A percentile compares a stretch with the other conserved stretches of the same genome.
phyloP scores from a whole-genome alignment of 2,113 vertebrate species.

The Phylloscopus trochilus region DNA sequence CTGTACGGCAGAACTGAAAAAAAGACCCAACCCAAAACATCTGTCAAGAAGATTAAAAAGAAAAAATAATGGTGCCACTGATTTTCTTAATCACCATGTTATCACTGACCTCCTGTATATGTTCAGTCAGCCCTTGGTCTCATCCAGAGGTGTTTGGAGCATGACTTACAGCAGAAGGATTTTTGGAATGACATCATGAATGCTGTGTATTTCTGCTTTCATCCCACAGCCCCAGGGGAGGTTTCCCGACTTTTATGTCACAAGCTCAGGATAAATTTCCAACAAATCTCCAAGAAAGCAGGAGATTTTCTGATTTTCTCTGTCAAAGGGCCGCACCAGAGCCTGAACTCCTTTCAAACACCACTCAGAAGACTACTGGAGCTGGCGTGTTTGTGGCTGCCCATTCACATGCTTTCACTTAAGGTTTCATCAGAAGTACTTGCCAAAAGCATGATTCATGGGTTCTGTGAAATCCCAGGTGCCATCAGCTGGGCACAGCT shows the following conservation, averaged over 20 bases:
- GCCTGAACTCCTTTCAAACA: background rate
- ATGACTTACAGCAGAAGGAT: background rate
- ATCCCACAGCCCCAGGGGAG: background rate
- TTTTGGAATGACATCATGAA: background rate
- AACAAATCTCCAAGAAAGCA: background rate
- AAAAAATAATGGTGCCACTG: background rate
- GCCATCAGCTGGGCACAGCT: background rate
- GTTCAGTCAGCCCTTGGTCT: background rate
- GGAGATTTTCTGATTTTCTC: background rate
- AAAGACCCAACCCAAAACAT: background rate
- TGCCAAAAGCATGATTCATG: background rate
- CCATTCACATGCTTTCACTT: background rate
- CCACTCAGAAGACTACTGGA: background rate
- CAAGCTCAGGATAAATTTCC: background rate
- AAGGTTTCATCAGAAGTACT: background rate
- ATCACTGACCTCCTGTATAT: background rate
- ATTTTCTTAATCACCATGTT: background rate
- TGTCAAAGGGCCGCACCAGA: background rate
- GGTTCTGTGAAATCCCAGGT: background rate
- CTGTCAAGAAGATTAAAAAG: background rate
- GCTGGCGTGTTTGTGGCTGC: background rate
- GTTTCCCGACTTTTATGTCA: background rate
- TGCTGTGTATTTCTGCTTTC: background rate
- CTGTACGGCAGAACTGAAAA: background rate
- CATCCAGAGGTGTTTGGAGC: background rate